Base-by-base conservation (phyloP, 2,797 vertebrate genomes). In the Melanotaenia parkinsoni region DNA sequence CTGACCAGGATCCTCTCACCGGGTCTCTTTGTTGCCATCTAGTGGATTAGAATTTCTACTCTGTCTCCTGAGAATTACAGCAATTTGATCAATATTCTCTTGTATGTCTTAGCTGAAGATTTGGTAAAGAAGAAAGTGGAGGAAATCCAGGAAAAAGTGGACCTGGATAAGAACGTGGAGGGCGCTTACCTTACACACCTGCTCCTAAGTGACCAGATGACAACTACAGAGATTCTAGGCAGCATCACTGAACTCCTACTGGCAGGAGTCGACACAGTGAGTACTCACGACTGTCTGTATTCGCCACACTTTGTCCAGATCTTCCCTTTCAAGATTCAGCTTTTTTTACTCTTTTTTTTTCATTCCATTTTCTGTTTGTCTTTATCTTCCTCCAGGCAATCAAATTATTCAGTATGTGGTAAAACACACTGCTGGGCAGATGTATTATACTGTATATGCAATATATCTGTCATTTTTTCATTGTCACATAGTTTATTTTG, bases 231-330 rank as follows among this genome's bases (percentile, higher is more conserved):
- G 87, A 90, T 95, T 77, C 83, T 95, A 72, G 95, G 94, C 58
- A 95, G 95, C 86, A 88, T 95, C 67, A 94, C 94, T 0, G 95
- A 96, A 35, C 91, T 96, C 32, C 89, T 96, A 57, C 73, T 96
- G 87, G 95, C 94, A 4, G 95, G 95, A 73, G 95, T 96, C 3
- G 95, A 96, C 85, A 96, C 95, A 1, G 95, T 96, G 77, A 89
- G 92, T 38, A 9, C n/a, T 20, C 14, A 26, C 37, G 40, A 12
- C 33, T 6, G 1, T 54, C 33, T 3, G 3, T 28, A 22, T 54
- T 40, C 54, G 11, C 63, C 11, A 16, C 40, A 16, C 40, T 43
- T 16, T 16, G 40, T 43, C 13, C 4, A 40, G 12, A 40, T 40
- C 38, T 40, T 14, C 2, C 14, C 38, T 14, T 40, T 12, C 2